Evolutionary conservation across 2,113 vertebrate species (phyloP), one percentile per base, ranked within the genome.

Genomic region (Apistogramma diplotaenia): DNA sequence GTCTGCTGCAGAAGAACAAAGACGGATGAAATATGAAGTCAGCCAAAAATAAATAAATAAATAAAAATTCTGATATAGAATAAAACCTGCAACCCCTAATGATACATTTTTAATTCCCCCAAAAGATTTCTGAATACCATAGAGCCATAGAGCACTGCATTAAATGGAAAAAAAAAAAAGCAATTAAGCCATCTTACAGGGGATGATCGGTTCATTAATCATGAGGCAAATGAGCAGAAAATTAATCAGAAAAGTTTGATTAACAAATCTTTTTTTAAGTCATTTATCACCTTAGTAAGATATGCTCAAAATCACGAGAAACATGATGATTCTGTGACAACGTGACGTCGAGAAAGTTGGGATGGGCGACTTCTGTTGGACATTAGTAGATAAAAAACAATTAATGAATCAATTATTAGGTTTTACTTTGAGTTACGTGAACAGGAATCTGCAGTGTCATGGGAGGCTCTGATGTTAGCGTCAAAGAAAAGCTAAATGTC

Each of bases 1-100:
- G 62, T 59, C 65, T 67, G 56, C 76, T 78, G 59, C 40, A 76
- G 54, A 33, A 59, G 35, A 79, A 33, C 29, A 76, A 43, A 73
- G 72, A 88, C n/a, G 67, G 74, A 86, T 72, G 58, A 83, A 57
- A 60, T 18, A 58, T 1, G 59, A 72, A 81, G 51, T 61, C 54
- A 81, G 49, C 55, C 55, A 53, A 86, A 85, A 31, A 62, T 35
- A n/a, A n/a, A n/a, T n/a, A n/a, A n/a, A n/a, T n/a, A n/a, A n/a
- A n/a, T n/a, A n/a, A n/a, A n/a, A n/a, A 58, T 43, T 73, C 15
- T 65, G 25, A 53, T 8, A 29, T 5, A 78, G 13, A 81, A 37
- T 33, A 40, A 82, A 83, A 77, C 35, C 76, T 81, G 40, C 46
- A 60, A 37, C 6, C n/a, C 1, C 18, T n/a, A 12, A 31, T 56